These are phyloP conservation scores for Trissolcus brochymenae DNA, from an alignment of 2,888 invertebrate genomes.

Conservation along the genomic window DNA sequence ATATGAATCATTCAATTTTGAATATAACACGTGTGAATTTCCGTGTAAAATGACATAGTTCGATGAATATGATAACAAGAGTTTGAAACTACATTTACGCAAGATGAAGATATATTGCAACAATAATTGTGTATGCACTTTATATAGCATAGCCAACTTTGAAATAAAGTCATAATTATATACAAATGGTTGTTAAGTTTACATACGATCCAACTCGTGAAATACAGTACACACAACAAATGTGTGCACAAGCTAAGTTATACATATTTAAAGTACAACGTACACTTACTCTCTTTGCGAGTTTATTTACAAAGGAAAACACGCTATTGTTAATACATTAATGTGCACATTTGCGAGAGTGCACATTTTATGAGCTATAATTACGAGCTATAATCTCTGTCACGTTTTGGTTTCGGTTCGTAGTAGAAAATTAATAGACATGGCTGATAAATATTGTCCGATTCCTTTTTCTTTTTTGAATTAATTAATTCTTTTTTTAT, in stretches of 20 bases:
- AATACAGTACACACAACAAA: conserved; percentile 47
- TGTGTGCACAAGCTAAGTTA: conserved; percentile 37
- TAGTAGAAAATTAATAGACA: conserved; percentile 1
- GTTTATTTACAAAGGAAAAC: conserved; percentile 50
- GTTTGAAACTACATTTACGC: conserved; percentile 53
- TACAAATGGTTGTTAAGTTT: conserved; percentile 49
- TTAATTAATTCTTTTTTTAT: conserved; percentile 59
- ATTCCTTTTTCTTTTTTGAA: conserved; percentile 59
- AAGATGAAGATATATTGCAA: conserved; percentile 50
- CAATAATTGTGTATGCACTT: conserved; percentile 50
- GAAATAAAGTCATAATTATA: conserved; percentile 49
- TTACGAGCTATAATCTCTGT: conserved; percentile 26
- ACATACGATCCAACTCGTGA: conserved; percentile 44
- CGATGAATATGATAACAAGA: conserved; percentile 55
- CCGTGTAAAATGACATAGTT: conserved; percentile 49
- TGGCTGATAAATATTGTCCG: conserved; percentile 45
- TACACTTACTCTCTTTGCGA: conserved; percentile 42
- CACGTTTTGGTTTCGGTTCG: conserved; percentile 43
- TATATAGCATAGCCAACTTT: conserved; percentile 33
- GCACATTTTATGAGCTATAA: conserved; percentile 53
- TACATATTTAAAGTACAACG: conserved; percentile 45
- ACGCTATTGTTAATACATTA: conserved; percentile 50
- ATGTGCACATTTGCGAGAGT: conserved; percentile 49
- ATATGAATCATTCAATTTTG: conserved; percentile 54
- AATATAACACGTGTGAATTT: conserved; percentile 47